Percentiles rank a stretch among this genome's conserved stretches.
These are phyloP conservation scores for Macrochelys suwanniensis DNA, from an alignment of 2,797 vertebrate genomes.

Conservation along the genomic window DNA sequence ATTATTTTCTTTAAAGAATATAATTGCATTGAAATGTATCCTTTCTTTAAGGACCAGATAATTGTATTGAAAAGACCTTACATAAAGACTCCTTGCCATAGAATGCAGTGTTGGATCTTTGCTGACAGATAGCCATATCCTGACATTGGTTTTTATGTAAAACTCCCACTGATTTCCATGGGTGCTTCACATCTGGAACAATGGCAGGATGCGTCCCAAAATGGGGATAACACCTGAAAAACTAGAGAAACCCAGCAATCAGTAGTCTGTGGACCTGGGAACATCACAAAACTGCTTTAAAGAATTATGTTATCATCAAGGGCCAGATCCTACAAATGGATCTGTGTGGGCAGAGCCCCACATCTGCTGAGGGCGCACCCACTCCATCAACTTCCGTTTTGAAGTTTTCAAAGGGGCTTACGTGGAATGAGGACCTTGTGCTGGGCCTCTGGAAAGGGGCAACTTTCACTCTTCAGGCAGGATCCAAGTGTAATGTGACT, in stretches of 20 bases:
- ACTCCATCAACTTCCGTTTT: constrained; percentile 7
- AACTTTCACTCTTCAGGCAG: neutral
- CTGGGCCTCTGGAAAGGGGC: neutral
- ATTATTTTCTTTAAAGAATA: neutral
- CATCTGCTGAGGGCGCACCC: neutral
- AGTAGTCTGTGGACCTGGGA: neutral
- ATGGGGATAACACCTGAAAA: neutral
- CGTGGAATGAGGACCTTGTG: constrained; percentile 24
- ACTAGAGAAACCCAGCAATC: neutral
- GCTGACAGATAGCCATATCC: neutral
- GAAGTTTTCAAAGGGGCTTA: constrained; percentile 13
- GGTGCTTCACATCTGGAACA: neutral
- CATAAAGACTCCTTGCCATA: neutral
- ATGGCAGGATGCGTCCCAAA: neutral
- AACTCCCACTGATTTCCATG: neutral
- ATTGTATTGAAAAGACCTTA: neutral
- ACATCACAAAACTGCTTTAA: constrained; percentile 14
- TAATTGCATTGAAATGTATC: neutral
- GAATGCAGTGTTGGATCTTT: neutral
- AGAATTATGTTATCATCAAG: constrained; percentile 28
- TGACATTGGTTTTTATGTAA: neutral
- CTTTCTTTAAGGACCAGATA: neutral
- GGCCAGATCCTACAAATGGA: neutral
- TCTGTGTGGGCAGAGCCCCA: constrained; percentile 18
- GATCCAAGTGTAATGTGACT: constrained; percentile 6